These are phyloP conservation scores for Triops longicaudatus DNA, from an alignment of 1,140 invertebrate species.

Conservation along the genomic window DNA sequence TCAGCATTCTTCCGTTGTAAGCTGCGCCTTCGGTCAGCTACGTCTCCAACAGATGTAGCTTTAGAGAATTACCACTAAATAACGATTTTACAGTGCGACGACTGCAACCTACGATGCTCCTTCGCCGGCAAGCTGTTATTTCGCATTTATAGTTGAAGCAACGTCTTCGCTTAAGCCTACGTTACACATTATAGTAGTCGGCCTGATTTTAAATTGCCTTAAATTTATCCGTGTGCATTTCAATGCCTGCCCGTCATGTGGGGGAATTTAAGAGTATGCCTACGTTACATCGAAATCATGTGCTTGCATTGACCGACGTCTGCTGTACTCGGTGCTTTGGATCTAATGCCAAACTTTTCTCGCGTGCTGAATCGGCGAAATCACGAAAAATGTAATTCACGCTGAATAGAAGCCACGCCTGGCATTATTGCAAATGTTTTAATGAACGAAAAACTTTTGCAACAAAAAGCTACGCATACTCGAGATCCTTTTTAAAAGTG, in stretches of 20 bases:
- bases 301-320: conserved; percentile 14
- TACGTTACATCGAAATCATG: conserved; percentile 9
- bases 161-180: neutral
- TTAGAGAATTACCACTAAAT: conserved; percentile 6
- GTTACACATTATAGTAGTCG: neutral
- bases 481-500: neutral
- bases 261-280: neutral
- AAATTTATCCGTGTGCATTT: neutral
- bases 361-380: neutral
- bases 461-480: neutral
- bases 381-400: neutral
- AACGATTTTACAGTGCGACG: conserved; percentile 7
- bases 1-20: neutral
- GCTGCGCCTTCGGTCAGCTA: neutral
- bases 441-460: neutral
- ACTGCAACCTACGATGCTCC: neutral
- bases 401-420: neutral
- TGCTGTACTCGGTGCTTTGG: neutral
- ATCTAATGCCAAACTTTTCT: neutral
- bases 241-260: neutral
- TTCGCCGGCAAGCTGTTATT: neutral
- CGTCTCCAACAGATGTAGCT: neutral
- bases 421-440: neutral
- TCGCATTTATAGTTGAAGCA: neutral
- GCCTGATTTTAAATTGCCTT: neutral